Evolutionary conservation across 2,113 vertebrate species (phyloP), one percentile per base, ranked within the genome.

Genomic region (Turnix velox): DNA sequence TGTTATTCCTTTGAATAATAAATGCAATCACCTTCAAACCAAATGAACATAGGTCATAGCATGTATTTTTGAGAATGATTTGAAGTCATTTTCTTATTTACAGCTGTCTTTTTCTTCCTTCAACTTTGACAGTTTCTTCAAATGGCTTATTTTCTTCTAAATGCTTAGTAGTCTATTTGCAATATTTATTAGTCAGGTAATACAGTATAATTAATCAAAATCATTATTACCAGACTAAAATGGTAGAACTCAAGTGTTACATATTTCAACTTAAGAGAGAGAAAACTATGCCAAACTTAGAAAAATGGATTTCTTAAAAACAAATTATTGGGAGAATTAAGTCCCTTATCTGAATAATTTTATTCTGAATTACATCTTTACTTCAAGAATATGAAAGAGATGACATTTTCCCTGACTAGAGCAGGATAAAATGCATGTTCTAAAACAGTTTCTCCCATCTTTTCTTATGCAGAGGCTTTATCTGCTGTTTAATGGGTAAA

Each of bases 401-500:
- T 83, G 86, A 94, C 88, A 93, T 89, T 97, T 92, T 87, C 63
- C 59, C 95, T 97, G 67, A 30, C 31, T 95, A 83, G 84, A 94
- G 82, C 82, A 92, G 62, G 96, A 51, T 61, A 92, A 93, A 94
- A 95, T 92, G 86, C 63, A 68, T 63, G 57, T 93, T 97, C 92
- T 97, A 86, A 96, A 97, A 95, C 84, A 90, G 95, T 94, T 96
- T 87, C 93, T 67, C 63, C 78, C 67, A 46, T 96, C 92, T 95
- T 94, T 94, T 94, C 97, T 98, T 98, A 98, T 97, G 98, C 98
- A 97, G 98, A 92, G 92, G 95, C 97, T 98, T 98, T 97, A 97
- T 98, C 98, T 98, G 91, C 97, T 95, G 91, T 98, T 98, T 98
- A 99, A 98, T 98, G 98, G 98, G 98, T 99, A 98, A 99, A 99